phyloP scores from a whole-genome alignment of 1,140 invertebrate species.

The Ooceraea biroi region DNA sequence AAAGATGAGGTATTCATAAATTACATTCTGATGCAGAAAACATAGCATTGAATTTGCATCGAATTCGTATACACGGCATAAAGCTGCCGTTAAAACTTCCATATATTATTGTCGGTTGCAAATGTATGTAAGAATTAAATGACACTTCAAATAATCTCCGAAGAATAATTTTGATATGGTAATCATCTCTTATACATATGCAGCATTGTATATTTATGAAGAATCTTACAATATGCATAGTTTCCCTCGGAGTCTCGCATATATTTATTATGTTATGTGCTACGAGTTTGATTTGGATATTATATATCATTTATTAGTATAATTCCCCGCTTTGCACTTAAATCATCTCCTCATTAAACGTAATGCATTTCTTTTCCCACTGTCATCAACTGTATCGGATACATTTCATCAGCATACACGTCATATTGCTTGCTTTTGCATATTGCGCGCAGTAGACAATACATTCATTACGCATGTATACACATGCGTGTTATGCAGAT shows the following conservation, averaged over 20 bases:
- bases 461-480: neutral
- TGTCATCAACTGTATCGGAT: neutral
- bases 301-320: neutral
- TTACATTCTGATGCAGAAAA: neutral
- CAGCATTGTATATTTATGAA: neutral
- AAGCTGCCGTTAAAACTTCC: neutral
- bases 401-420: neutral
- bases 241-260: neutral
- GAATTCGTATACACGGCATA: neutral
- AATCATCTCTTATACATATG: conserved; percentile 35
- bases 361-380: neutral
- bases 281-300: neutral
- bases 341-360: conserved; percentile 5
- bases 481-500: neutral
- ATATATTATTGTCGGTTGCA: neutral
- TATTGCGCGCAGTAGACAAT: neutral
- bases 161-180: conserved; percentile 20
- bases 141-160: neutral
- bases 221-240: neutral
- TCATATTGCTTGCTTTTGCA: neutral
- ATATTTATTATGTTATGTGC: neutral
- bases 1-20: neutral
- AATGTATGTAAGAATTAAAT: conserved; percentile 1
- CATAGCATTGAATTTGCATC: neutral
- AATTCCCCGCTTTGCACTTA: neutral